Evolutionary conservation across 1,140 invertebrate genomes (phyloP), one percentile per base, ranked within the genome.

Genomic region (Berghia stephanieae): DNA sequence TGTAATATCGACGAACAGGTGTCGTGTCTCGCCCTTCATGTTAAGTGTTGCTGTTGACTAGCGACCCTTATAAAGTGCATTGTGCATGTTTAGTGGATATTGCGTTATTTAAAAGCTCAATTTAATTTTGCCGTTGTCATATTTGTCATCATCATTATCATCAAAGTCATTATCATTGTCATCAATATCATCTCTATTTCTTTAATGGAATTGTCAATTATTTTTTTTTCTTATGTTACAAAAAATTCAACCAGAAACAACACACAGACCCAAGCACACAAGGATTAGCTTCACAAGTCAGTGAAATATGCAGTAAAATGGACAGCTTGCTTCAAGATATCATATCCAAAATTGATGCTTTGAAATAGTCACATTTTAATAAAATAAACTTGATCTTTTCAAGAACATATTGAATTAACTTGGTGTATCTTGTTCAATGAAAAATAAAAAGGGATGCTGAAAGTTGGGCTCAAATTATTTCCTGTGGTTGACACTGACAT

Each of bases 241-340:
- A n/a, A n/a, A n/a, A n/a, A n/a, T 70, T 44, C 71, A 16, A 27
- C 1, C 80, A 86, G 84, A 80, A 83, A 80, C 77, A 82, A 21
- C 82, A 86, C 72, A 83, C 81, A 77, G 83, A 86, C 63, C 66
- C 81, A 69, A 40, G 83, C 43, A 80, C 81, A 38, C 70, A 80
- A 44, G 75, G 52, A 27, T 6, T 83, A 18, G 67, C 78, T 1
- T 4, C 63, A 67, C 60, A 76, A 49, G 74, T 76, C 36, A 21
- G 6, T 3, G 74, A 76, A 2, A 40, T 36, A 2, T 76, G 74
- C 34, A 24, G 36, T 21, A 31, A 40, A 38, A 24, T 76, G 63
- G 63, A 76, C 27, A 31, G n/a, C 10, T 49, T n/a, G 10, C 72
- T 75, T 38, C 21, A 34, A n/a, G n/a, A 38, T 34, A 43, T 75